Conservation (phyloP, 53 echinoderm and acorn worm species). For the Glandiceps talaboti region DNA sequence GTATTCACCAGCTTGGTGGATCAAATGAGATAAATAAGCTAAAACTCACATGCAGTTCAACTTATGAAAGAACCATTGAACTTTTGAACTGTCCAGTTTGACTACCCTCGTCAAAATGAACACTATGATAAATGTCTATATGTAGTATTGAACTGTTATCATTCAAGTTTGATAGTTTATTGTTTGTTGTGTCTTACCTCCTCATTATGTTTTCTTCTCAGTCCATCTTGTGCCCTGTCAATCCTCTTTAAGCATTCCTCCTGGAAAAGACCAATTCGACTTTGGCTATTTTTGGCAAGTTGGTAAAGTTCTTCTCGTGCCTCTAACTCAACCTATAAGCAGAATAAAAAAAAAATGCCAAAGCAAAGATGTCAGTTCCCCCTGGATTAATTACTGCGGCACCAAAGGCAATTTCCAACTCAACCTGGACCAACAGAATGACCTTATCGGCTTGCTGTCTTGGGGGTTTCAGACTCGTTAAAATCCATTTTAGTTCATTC, state of each 20-base stretch:
- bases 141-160: no score
- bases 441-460: neutral
- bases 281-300: neutral
- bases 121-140: no score
- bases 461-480: neutral
- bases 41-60: no score
- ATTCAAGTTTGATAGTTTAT: no score
- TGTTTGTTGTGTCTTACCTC: conserved; percentile 72
- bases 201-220: conserved; percentile 53
- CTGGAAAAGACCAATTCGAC: neutral
- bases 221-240: neutral
- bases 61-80: no score
- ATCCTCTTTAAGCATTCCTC: neutral
- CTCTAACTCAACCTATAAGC: neutral
- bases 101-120: no score
- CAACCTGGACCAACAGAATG: neutral
- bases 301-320: neutral
- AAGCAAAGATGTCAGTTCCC: no score
- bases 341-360: neutral
- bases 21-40: no score
- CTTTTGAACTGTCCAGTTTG: no score
- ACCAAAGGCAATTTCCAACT: neutral
- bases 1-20: no score
- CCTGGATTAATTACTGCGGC: neutral
- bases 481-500: neutral